A percentile compares a stretch with the other conserved stretches of the same genome.
Evolutionary conservation across 2,888 invertebrate genomes (phyloP).

Genomic region (Bugulina stolonifera): DNA sequence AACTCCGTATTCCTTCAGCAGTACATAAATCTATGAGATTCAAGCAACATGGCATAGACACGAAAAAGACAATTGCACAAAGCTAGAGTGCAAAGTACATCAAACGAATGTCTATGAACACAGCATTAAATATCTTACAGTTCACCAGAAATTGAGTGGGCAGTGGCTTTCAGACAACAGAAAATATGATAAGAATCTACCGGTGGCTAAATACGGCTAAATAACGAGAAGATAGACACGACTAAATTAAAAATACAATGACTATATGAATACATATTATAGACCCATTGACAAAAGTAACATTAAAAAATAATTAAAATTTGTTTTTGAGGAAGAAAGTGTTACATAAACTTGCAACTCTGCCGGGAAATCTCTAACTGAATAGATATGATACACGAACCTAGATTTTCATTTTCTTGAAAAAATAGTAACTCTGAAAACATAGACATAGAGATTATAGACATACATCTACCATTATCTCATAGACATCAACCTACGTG

Average conservation of each 20-base stretch:
- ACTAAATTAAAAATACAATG: not conserved
- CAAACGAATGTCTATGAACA: not conserved
- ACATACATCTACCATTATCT: too few species aligned
- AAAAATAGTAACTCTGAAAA: too few species aligned
- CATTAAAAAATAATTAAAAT: not conserved
- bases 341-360: too few species aligned
- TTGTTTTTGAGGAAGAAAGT: not conserved
- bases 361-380: too few species aligned
- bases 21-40: constrained; percentile 24
- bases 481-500: too few species aligned
- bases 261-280: not conserved
- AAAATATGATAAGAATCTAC: too few species aligned
- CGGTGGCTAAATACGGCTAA: too few species aligned
- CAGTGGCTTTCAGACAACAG: not conserved
- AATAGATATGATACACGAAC: too few species aligned
- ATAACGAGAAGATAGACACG: too few species aligned
- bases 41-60: constrained; percentile 16
- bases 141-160: not conserved
- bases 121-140: not conserved
- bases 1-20: constrained; percentile 6
- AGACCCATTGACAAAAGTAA: not conserved
- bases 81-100: not conserved
- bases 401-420: too few species aligned
- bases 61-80: not conserved
- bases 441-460: too few species aligned